Base-by-base conservation (phyloP, 2,113 vertebrate species). In the Xiphophorus couchianus region DNA sequence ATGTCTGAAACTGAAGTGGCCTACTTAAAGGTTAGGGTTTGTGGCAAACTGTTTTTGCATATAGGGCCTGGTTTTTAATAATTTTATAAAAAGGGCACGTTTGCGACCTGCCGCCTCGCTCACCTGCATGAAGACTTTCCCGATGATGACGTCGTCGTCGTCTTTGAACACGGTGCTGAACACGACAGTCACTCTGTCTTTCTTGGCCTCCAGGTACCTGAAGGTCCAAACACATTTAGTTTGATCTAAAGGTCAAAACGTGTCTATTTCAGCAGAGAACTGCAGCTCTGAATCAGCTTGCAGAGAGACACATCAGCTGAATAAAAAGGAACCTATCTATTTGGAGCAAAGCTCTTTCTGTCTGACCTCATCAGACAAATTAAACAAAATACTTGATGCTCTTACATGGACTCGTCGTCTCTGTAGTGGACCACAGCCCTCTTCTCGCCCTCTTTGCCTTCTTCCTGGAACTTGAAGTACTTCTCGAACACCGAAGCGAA, bases 121-220 rank as follows among this genome's bases (percentile, higher is more conserved):
- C 71, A 93, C 98, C 98, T 99, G 98, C 98, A 99, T 99, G 87
- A 99, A 99, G 80, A 99, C 98, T 93, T 99, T 99, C 74, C 98
- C 98, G 0, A 99, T 97, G 91, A 99, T 96, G 86, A 99, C 98
- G 0, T 99, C 98, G 0, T 99, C 98, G 0, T 99, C 98, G 12
- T 99, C 98, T 91, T 99, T 99, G 93, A 99, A 99, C 82, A 99
- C 98, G 0, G 98, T 99, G 95, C 98, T 99, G 96, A 99, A 99
- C 76, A 99, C 98, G 76, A 99, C 98, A 0, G 98, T 99, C 87
- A 99, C 98, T 61, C 98, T 91, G 93, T 99, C 98, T 90, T 99
- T 99, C 92, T 99, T 99, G 1, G 97, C 96, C 83, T 99, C 98
- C 33, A 99, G 91, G 17, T 99, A 99, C 97, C 98, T 99, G 89